Evolutionary conservation across 2,888 invertebrate species (phyloP), one percentile per base, ranked within the genome.

Genomic region (Scaptomyza parva): DNA sequence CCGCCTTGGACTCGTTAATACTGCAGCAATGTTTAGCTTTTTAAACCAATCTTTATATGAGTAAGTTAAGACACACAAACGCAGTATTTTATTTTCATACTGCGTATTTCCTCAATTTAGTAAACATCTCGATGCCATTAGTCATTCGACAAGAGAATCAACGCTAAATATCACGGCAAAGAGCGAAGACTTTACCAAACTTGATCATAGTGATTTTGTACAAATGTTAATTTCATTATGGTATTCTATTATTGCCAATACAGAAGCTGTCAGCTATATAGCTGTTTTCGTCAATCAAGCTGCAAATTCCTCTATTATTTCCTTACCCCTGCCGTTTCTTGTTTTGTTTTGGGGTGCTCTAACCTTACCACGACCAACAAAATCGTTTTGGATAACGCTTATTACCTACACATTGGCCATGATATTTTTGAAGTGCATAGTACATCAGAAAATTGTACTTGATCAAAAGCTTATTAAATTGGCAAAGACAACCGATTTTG

Each of bases 391-490:
- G 99, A 96, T 99, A 65, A 96, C 98, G 1, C 93, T 98, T 66
- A 99, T 99, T 79, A 98, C 98, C 0, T 99, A 99, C 89, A 98
- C 98, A 0, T 97, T 99, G 94, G 97, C 96, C 3, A 96, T 98
- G 77, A 97, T 99, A 3, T 94, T 99, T 20, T 94, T 98, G 76
- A 99, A 99, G 92, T 99, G 98, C 91, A 94, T 99, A 90, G 98
- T 97, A 93, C 99, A 99, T 94, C 97, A 98, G 92, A 95, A 96
- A 87, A 95, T 98, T 78, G 94, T 98, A 75, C 95, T 96, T 0
- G 97, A 97, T 96, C 97, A 97, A 89, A 93, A 93, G 81, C 93
- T 92, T 3, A 92, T 94, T 90, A 96, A 96, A 0, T 94, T 97
- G 79, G 95, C 95, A 70, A 94, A 96, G 7, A 96, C 97, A 0